A percentile compares a stretch with the other conserved stretches of the same genome.
Conservation (phyloP, 2,888 invertebrate species). For the Rhynchonema sp. region DNA sequence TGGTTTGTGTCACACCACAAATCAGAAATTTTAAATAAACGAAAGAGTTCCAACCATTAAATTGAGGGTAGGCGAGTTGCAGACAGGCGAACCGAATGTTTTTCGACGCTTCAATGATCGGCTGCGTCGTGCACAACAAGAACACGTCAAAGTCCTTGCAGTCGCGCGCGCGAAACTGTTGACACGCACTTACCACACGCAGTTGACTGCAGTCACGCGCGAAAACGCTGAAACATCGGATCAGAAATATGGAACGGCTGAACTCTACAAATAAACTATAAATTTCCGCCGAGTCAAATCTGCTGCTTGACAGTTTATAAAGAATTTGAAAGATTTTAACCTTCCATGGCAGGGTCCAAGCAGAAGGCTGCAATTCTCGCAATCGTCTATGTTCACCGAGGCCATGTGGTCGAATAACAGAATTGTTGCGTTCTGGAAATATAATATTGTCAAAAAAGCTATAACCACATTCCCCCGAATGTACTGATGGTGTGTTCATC, state of each 20-base stretch:
- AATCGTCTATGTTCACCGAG: conserved; percentile 41
- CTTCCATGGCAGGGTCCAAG: conserved; percentile 41
- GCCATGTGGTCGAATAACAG: conserved; percentile 39
- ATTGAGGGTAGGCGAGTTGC: conserved; percentile 34
- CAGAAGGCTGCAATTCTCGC: conserved; percentile 39
- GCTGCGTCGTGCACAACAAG: conserved; percentile 40
- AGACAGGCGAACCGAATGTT: conserved; percentile 37
- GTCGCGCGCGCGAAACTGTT: conserved; percentile 42
- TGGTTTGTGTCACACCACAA: too few relatives aligned
- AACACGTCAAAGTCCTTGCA: conserved; percentile 37
- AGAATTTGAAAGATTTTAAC: too few relatives aligned
- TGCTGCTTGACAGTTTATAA: too few relatives aligned
- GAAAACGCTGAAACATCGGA: conserved; percentile 36
- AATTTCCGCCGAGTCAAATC: too few relatives aligned
- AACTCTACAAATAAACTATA: too few relatives aligned
- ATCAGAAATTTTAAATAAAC: too few relatives aligned
- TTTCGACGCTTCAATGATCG: conserved; percentile 41
- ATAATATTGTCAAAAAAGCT: too few relatives aligned
- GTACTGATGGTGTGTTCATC: too few relatives aligned
- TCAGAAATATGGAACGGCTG: too few relatives aligned
- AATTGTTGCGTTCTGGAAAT: conserved; percentile 33
- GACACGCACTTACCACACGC: conserved; percentile 37
- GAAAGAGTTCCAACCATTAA: too few relatives aligned
- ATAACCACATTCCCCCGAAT: too few relatives aligned
- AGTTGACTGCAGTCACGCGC: conserved; percentile 40